Base-by-base conservation (phyloP, 1,140 invertebrate species). In the Aphelenchoides avenae region DNA sequence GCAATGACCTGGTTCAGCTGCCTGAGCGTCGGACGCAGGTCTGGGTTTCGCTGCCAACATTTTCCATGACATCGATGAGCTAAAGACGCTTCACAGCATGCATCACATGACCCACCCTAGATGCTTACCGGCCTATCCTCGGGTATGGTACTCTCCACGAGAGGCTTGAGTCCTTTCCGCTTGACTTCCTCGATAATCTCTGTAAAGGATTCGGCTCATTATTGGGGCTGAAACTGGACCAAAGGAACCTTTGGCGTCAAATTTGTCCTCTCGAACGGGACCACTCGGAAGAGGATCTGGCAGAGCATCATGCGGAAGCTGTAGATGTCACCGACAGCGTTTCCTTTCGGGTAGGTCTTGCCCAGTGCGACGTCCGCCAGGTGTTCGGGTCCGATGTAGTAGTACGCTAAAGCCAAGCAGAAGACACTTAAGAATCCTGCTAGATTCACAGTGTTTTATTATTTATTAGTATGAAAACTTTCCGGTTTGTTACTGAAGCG, bases 311-410 rank as follows among this genome's bases (percentile, higher is more conserved):
- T 63, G 13, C 61, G 62, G 11, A 63, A 62, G 27, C 60, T 67
- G 59, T 73, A 71, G 27, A 71, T 44, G 36, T 71, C 69, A 3
- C 71, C 70, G n/a, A 53, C 24, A 20, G 44, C 31, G 13, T 46
- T 53, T 33, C 69, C 69, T 15, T 40, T 48, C 9, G 69, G 69
- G 44, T 68, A 71, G 30, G 34, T 42, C 22, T 56, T 31, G 26
- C 64, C 50, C 20, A 57, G 43, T 11, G 61, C 49, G 22, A 75
- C 42, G 22, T 53, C 52, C 20, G 31, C 18, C 11, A 73, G 33
- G 40, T 68, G 56, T 40, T 73, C 70, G n/a, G 70, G 70, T n/a
- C 71, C 55, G 33, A 56, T 59, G n/a, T 50, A 52, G 5, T 53
- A 33, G 33, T 73, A 73, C 2, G 56, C 52, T 48, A 26, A 27